Conservation (phyloP, 2,113 vertebrate genomes). For the Eretmochelys imbricata region DNA sequence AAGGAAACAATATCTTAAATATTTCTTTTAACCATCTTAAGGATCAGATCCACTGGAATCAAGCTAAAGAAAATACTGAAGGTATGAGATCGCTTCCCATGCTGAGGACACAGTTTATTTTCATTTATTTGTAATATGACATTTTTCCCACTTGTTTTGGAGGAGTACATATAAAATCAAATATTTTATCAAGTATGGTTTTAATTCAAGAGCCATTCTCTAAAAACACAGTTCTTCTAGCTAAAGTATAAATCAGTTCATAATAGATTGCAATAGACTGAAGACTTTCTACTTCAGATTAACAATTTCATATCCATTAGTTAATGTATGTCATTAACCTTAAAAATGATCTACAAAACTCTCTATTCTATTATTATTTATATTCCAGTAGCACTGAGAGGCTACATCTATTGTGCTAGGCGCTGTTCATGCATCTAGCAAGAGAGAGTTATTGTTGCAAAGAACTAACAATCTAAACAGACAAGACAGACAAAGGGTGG, state of each 20-base stretch:
- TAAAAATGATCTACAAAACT: not conserved
- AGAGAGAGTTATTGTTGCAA: not conserved
- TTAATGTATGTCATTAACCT: fast-evolving
- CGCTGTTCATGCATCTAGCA: not conserved
- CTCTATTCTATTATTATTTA: not conserved
- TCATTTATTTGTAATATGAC: not conserved
- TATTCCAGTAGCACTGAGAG: not conserved
- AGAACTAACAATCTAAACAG: not conserved
- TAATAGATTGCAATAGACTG: not conserved
- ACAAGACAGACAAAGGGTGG: not conserved
- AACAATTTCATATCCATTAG: fast-evolving
- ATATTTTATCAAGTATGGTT: not conserved
- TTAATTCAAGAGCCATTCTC: not conserved
- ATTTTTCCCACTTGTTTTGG: not conserved
- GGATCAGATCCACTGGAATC: no score
- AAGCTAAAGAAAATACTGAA: no score
- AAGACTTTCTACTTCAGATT: not conserved
- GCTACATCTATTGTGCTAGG: not conserved
- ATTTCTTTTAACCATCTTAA: no score
- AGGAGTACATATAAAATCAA: not conserved
- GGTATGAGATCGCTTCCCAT: no score
- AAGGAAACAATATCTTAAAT: no score
- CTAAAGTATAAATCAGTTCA: not conserved
- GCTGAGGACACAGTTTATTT: no score
- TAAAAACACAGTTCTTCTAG: not conserved